phyloP scores from a whole-genome alignment of 2,113 vertebrate genomes.

The Cynopterus brachyotis region DNA sequence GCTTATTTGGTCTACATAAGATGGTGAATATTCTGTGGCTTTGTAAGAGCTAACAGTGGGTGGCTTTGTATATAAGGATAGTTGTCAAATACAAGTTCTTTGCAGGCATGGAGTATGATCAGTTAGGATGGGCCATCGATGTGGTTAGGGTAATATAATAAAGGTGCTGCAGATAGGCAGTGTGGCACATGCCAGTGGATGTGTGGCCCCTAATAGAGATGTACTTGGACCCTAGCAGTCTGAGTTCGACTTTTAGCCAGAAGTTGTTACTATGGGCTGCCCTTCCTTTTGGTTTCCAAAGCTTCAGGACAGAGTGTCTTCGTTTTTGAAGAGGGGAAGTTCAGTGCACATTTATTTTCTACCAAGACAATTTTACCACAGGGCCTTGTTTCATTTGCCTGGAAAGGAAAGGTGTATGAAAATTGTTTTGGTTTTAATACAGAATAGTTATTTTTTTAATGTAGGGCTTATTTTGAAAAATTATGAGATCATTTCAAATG shows the following conservation, averaged over 20 bases:
- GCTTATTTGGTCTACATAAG: not conserved
- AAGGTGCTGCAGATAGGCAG: not conserved
- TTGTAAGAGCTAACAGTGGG: not conserved
- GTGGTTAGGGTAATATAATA: not conserved
- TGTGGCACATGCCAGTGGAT: not conserved
- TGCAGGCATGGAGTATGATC: not conserved
- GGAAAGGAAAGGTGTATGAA: not conserved
- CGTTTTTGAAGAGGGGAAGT: not conserved
- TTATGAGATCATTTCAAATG: not conserved
- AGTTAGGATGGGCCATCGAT: not conserved
- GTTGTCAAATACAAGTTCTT: constrained; percentile 2
- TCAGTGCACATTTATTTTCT: not conserved
- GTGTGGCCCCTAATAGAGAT: not conserved
- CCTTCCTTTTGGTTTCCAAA: not conserved
- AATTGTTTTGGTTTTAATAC: constrained; percentile 14
- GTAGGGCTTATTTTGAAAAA: constrained; percentile 3
- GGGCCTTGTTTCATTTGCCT: not conserved
- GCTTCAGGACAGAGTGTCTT: not conserved
- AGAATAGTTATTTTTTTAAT: not conserved
- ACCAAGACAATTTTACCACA: not conserved
- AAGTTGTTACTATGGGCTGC: not conserved
- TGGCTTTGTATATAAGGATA: constrained; percentile 1
- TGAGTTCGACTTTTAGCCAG: not conserved
- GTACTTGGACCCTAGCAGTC: not conserved
- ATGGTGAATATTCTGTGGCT: not conserved